Percentiles rank a stretch among this genome's conserved stretches.
Evolutionary conservation across 2,888 invertebrate species (phyloP).

Genomic region (Asteroscopus sphinx): DNA sequence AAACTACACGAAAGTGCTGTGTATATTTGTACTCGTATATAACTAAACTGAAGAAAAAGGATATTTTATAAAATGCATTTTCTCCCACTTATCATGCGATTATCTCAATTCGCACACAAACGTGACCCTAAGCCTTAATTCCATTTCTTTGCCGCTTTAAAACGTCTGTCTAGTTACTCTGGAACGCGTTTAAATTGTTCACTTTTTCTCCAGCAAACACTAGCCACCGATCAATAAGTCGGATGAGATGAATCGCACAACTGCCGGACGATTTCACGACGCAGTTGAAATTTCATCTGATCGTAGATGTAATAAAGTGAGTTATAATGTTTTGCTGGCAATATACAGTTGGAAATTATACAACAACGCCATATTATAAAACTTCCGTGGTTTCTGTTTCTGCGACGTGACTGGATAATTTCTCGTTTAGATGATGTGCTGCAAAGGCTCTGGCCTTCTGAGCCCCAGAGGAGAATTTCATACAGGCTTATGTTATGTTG

Average conservation of each 20-base stretch:
- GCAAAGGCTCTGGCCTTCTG: too few species aligned
- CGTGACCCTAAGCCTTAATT: not conserved
- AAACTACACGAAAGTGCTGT: too few species aligned
- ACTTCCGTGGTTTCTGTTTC: conserved; percentile 14
- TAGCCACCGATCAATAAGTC: conserved; percentile 46
- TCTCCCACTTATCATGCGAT: too few species aligned
- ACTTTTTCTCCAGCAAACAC: conserved; percentile 25
- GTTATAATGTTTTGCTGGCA: conserved; percentile 9
- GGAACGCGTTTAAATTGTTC: conserved; percentile 37
- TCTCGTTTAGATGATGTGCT: conserved; percentile 22
- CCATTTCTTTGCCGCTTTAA: conserved; percentile 6
- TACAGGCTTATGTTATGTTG: conserved; percentile 16
- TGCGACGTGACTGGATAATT: not conserved
- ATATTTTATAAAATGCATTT: not conserved
- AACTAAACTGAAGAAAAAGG: not conserved
- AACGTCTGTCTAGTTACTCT: conserved; percentile 8
- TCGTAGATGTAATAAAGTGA: conserved; percentile 5
- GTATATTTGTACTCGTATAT: too few species aligned
- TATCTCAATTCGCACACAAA: too few species aligned
- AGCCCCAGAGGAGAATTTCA: conserved; percentile 25
- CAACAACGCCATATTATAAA: conserved; percentile 34
- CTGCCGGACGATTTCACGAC: conserved; percentile 24
- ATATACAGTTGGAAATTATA: conserved; percentile 33
- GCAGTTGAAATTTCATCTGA: conserved; percentile 31
- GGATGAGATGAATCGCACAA: conserved; percentile 29